Conservation (phyloP, 2,113 vertebrate genomes). For the Boulengeromyrus knoepffleri region DNA sequence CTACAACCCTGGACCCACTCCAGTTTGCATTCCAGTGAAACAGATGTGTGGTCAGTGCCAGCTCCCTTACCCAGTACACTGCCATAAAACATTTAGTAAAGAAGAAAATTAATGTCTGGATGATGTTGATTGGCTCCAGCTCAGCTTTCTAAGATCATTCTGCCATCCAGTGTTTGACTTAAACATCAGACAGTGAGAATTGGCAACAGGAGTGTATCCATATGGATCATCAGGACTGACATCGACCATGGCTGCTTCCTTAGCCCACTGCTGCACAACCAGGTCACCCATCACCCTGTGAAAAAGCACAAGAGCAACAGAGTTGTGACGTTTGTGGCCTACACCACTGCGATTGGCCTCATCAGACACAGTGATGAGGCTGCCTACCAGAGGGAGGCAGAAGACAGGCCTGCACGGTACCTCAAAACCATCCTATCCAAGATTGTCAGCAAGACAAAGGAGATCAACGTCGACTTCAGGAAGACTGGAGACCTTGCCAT, state of each 20-base stretch:
- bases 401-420: neutral
- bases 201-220: neutral
- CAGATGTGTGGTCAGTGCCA: neutral
- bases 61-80: neutral
- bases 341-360: neutral
- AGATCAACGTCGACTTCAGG: neutral
- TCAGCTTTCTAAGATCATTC: neutral
- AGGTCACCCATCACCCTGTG: neutral
- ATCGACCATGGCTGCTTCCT: neutral
- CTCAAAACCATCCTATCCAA: neutral
- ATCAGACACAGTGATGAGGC: neutral
- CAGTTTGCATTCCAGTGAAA: neutral
- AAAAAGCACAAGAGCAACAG: neutral
- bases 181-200: neutral
- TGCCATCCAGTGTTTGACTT: neutral
- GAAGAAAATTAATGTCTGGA: neutral
- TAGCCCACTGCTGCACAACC: neutral
- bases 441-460: neutral
- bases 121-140: neutral
- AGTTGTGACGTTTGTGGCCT: neutral
- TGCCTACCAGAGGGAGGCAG: no score
- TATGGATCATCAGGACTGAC: neutral
- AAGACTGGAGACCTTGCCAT: neutral
- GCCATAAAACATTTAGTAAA: neutral
- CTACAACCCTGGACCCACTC: neutral